phyloP scores from a whole-genome alignment of 2,113 vertebrate genomes.

The Muntiacus muntjak region DNA sequence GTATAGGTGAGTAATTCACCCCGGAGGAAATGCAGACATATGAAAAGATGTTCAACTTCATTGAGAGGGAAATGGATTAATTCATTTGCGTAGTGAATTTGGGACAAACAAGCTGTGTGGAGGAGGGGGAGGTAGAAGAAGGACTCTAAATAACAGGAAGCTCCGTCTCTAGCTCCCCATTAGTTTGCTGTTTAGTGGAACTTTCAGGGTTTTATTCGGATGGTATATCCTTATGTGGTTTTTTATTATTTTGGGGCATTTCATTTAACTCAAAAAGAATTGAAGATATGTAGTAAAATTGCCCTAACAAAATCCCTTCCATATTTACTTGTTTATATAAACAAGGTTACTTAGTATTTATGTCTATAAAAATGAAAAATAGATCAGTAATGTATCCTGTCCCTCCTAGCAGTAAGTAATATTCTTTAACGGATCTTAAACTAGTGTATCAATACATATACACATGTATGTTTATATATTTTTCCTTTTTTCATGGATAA shows the following conservation, averaged over 20 bases:
- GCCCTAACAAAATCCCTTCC: not conserved
- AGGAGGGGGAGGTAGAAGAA: not conserved
- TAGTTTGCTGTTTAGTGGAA: not conserved
- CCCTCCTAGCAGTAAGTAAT: not conserved
- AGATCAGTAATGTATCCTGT: not conserved
- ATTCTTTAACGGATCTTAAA: not conserved
- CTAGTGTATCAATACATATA: not conserved
- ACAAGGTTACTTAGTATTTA: not conserved
- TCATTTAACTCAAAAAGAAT: not conserved
- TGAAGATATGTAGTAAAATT: not conserved
- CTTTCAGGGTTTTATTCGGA: not conserved
- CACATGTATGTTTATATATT: not conserved
- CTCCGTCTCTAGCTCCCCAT: not conserved
- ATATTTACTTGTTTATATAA: not conserved
- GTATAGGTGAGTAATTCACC: not conserved
- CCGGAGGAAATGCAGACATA: not conserved
- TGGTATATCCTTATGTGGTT: not conserved
- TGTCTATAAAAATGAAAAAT: not conserved
- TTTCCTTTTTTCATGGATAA: not conserved
- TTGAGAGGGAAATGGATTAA: not conserved
- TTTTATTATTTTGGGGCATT: not conserved
- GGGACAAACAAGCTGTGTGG: not conserved
- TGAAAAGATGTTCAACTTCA: not conserved
- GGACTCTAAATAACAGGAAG: not conserved
- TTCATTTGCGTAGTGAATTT: not conserved